Evolutionary conservation across 2,797 vertebrate species (phyloP).

Genomic region (Heteromormyrus szaboi): DNA sequence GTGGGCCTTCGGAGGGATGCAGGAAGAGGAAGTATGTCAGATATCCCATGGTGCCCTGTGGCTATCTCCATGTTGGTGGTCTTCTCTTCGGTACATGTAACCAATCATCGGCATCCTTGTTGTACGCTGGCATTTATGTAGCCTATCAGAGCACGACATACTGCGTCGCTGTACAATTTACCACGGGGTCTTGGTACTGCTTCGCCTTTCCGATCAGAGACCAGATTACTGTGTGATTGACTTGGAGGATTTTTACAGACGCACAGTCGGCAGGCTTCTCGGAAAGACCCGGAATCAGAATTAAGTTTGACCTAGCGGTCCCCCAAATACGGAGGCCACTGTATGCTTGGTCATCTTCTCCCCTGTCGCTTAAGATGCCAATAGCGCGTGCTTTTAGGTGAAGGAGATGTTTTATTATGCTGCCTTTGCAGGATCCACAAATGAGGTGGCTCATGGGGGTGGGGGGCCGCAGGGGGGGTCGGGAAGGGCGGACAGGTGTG

Average conservation of each 20-base stretch:
- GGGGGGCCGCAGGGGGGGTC: not conserved
- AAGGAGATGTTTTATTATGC: not conserved
- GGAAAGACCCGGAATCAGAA: not conserved
- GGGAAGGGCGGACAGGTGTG: not conserved
- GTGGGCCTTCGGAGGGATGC: constrained; percentile 23
- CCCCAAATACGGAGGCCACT: not conserved
- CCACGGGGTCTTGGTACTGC: constrained; percentile 7
- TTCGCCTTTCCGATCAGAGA: constrained; percentile 1
- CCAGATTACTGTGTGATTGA: constrained; percentile 15
- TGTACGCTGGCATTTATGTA: not conserved
- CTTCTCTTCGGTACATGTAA: not conserved
- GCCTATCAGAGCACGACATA: not conserved
- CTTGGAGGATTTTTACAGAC: not conserved
- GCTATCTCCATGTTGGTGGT: not conserved
- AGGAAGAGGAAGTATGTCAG: not conserved
- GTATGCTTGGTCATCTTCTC: not conserved
- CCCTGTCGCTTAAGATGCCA: not conserved
- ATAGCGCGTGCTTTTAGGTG: not conserved
- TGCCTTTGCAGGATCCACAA: not conserved
- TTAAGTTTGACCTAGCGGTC: not conserved
- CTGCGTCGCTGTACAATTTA: not conserved
- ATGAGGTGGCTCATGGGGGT: not conserved
- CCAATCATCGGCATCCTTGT: not conserved
- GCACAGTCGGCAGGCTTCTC: not conserved
- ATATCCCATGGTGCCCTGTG: not conserved